phyloP scores from a whole-genome alignment of 2,113 vertebrate genomes.

The Mesoclemmys tuberculata region DNA sequence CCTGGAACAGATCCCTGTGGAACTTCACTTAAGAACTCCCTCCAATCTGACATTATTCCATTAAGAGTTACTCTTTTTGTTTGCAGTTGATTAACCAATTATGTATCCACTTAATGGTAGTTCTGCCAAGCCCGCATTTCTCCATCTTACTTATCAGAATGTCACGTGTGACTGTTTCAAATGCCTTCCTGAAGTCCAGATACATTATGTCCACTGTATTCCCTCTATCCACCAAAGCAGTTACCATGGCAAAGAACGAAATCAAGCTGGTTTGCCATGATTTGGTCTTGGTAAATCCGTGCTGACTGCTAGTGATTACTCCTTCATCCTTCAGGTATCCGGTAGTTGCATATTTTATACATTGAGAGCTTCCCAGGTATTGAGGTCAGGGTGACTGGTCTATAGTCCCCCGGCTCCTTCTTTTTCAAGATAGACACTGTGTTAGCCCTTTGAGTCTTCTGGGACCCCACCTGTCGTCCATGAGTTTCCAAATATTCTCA shows the following conservation, averaged over 20 bases:
- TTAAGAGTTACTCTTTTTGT: neutral
- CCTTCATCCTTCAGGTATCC: neutral
- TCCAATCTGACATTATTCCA: neutral
- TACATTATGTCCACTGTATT: neutral
- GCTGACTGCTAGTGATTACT: neutral
- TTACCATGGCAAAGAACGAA: too few species aligned
- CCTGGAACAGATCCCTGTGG: neutral
- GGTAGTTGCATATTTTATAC: neutral
- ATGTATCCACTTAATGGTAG: neutral
- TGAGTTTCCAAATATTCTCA: neutral
- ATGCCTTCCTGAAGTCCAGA: neutral
- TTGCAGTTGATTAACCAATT: neutral
- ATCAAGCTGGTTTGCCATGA: too few species aligned
- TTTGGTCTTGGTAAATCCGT: neutral
- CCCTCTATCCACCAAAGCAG: neutral
- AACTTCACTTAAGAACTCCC: neutral
- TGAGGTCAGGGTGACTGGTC: neutral
- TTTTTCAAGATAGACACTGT: neutral
- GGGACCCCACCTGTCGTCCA: neutral
- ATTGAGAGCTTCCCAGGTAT: neutral
- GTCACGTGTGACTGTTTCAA: neutral
- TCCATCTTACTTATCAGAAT: neutral
- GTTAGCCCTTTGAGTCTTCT: neutral
- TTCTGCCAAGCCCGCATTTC: neutral
- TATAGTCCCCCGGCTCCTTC: neutral